Base-by-base conservation (phyloP, 2,797 vertebrate genomes). In the Fundulus diaphanus region DNA sequence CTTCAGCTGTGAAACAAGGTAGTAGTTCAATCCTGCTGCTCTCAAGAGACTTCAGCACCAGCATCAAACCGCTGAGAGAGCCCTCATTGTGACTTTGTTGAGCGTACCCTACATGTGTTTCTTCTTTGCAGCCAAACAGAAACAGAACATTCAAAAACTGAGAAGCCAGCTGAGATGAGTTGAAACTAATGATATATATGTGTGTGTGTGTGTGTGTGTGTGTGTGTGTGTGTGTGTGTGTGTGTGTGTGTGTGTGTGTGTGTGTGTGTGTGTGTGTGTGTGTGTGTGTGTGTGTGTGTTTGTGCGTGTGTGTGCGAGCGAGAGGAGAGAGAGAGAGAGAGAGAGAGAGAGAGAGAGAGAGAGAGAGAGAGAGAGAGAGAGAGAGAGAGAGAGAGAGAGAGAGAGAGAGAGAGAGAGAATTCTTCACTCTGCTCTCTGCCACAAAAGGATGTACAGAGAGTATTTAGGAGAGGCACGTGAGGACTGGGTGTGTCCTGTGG, bases 401-500 rank as follows among this genome's bases (percentile, higher is more conserved):
- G n/a, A n/a, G 24, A 9, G 24, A 24, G 57, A 42, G 49, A 20
- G 42, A n/a, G 40, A 8, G 5, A 16, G 35, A 31, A 67, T 44
- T 57, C 63, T 73, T 68, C 8, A 4, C n/a, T 46, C 24, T 18
- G 13, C 70, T 80, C 86, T 83, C 42, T 80, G 80, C 82, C 80
- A 82, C 86, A 81, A 86, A 87, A 85, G 80, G 81, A 77, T 68
- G 85, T 82, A 80, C 80, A 81, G 63, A 81, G 86, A 77, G 77
- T 51, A 48, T 72, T 76, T 84, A 66, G 74, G 7, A 85, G 74
- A 88, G 44, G 65, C 65, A 79, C 8, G 2, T 77, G 69, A 83
- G 68, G 22, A 44, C 48, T 78, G 87, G 80, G 84, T 88, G 84
- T 89, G 78, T 86, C 78, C 66, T 81, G 66, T 74, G 78, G 57